These are phyloP conservation scores for Phrynocephalus versicolor DNA, from an alignment of 2,113 vertebrate species.

Conservation along the genomic window DNA sequence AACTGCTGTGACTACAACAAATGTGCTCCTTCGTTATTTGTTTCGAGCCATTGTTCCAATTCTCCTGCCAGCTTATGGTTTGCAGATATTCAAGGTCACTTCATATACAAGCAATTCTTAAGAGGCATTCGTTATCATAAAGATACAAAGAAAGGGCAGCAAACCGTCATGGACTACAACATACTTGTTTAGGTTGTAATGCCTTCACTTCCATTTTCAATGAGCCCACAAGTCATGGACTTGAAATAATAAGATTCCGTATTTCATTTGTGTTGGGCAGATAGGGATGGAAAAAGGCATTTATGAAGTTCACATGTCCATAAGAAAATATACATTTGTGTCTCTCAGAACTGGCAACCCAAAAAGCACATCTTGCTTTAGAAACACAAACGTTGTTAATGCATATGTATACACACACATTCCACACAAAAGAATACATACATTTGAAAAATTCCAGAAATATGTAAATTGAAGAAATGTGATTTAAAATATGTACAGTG, in stretches of 20 bases:
- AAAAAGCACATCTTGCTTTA: too few species aligned
- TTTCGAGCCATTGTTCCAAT: neutral
- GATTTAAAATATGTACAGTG: too few species aligned
- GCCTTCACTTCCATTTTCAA: neutral
- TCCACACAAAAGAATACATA: too few species aligned
- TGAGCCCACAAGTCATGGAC: neutral
- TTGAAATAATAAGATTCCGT: neutral
- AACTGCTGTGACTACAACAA: neutral
- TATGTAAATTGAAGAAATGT: too few species aligned
- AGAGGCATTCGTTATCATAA: constrained; percentile 16
- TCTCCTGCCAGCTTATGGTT: neutral
- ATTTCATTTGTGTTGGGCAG: neutral
- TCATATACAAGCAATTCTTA: constrained; percentile 21
- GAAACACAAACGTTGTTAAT: too few species aligned
- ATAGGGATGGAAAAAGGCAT: too few species aligned
- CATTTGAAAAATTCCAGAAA: too few species aligned
- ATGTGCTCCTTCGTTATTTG: neutral
- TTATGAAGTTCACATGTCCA: too few species aligned
- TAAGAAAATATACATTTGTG: too few species aligned
- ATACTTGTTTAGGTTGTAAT: neutral
- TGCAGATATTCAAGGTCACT: neutral
- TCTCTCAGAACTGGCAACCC: too few species aligned
- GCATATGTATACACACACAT: too few species aligned
- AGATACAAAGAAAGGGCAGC: constrained; percentile 16
- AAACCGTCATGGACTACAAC: neutral